Percentiles rank a stretch among this genome's conserved stretches.
Evolutionary conservation across 2,888 invertebrate species (phyloP).

Genomic region (Incurvaria masculella): DNA sequence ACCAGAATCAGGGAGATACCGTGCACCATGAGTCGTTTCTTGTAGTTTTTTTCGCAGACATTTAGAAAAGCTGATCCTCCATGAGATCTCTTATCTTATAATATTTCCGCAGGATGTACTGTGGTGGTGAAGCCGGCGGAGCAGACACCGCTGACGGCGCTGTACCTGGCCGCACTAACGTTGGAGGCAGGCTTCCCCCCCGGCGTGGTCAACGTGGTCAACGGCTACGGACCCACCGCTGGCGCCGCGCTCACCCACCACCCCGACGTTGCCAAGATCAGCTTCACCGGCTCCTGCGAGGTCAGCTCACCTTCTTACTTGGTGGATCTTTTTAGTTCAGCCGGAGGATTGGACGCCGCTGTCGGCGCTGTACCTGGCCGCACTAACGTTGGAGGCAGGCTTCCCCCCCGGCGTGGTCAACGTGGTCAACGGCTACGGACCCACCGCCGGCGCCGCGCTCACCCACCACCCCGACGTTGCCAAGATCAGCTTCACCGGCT

Average conservation of each 20-base stretch:
- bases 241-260: conserved; percentile 75
- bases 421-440: conserved; percentile 82
- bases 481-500: conserved; percentile 76
- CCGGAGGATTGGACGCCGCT: conserved; percentile 93
- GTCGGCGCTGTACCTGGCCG: conserved; percentile 80
- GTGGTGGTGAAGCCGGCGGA: conserved; percentile 91
- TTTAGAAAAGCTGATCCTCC: too few species aligned
- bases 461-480: conserved; percentile 70
- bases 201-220: conserved; percentile 86
- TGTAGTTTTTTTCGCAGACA: too few species aligned
- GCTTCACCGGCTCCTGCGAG: conserved; percentile 60
- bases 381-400: conserved; percentile 79
- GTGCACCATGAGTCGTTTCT: too few species aligned
- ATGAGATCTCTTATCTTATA: too few species aligned
- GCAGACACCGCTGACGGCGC: conserved; percentile 86
- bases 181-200: conserved; percentile 86
- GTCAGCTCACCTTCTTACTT: conserved; percentile 57
- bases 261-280: conserved; percentile 76
- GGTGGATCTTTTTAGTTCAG: conserved; percentile 83
- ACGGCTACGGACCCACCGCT: conserved; percentile 75
- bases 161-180: conserved; percentile 74
- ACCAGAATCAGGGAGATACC: too few species aligned
- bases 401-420: conserved; percentile 89
- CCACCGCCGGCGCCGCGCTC: conserved; percentile 69
- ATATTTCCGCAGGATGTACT: conserved; percentile 68